Evolutionary conservation across 2,113 vertebrate genomes (phyloP), one percentile per base, ranked within the genome.

Genomic region (Eudyptes chrysolophus): DNA sequence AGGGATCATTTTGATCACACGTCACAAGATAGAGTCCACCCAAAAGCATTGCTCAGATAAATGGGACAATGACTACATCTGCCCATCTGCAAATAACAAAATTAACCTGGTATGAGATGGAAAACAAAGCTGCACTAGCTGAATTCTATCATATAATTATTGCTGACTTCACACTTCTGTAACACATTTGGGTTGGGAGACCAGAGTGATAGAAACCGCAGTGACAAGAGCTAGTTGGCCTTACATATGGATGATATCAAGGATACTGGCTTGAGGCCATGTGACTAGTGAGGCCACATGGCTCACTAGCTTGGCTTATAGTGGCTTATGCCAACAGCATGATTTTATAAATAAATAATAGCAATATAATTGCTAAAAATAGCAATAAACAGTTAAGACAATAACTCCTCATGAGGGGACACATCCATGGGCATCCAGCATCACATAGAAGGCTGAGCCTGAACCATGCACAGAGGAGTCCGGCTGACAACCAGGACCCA

Each of bases 381-480:
- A 42, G 24, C 30, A 68, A 66, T 17, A 52, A 52, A 52, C 14
- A 75, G 10, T 15, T 81, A 62, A 40, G 49, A 77, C 11, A 60
- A 3, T 36, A 75, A 49, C 24, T 58, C 15, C 19, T 64, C 3
- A 5, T 13, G 27, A 48, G 11, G 36, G 21, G 30, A 30, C 16
- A 30, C 38, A 65, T 77, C 20, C 62, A 29, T 12, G 14, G 19
- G 4, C 25, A 75, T 44, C 14, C 55, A n/a, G n/a, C 27, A 57
- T 6, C 30, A 36, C 25, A 34, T 1, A 74, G 55, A 44, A 87
- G 30, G 38, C 30, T 66, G 57, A 84, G 11, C 5, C 8, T 57
- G 51, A 74, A 40, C 14, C 1, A 0, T 4, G 9, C 16, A 46
- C 13, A 27, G 9, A 22, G 2, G 7, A 69, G 19, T 30, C 13